These are phyloP conservation scores for Ditula angustiorana DNA, from an alignment of 2,888 invertebrate genomes.

Conservation along the genomic window DNA sequence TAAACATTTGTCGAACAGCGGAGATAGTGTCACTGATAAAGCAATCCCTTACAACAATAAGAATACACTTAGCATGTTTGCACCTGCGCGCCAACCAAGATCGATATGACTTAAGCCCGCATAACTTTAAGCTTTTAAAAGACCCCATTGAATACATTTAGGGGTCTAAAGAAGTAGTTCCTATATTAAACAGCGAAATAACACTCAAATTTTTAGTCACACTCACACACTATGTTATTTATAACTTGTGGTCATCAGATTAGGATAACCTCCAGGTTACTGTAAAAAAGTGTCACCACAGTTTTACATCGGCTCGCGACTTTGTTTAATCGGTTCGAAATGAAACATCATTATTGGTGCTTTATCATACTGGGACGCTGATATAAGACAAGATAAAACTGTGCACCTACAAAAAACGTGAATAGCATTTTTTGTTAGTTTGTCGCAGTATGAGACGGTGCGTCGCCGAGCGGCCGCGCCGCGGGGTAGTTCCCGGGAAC, in stretches of 20 bases:
- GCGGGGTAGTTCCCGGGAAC: constrained; percentile 83
- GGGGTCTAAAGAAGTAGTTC: constrained; percentile 17
- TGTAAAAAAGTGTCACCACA: constrained; percentile 47
- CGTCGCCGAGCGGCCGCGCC: constrained; percentile 76
- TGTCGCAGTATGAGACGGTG: constrained; percentile 76
- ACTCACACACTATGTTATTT: constrained; percentile 9
- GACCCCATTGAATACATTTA: constrained; percentile 32
- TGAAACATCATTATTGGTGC: constrained; percentile 85
- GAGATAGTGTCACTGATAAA: constrained; percentile 85
- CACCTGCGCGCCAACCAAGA: constrained; percentile 77
- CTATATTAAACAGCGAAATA: constrained; percentile 18
- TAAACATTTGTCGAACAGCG: constrained; percentile 83
- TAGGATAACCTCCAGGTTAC: constrained; percentile 52
- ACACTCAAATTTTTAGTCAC: constrained; percentile 32
- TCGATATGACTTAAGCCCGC: constrained; percentile 69
- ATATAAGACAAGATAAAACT: constrained; percentile 77
- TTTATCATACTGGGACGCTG: constrained; percentile 78
- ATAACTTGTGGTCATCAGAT: constrained; percentile 59
- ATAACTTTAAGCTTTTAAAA: constrained; percentile 56
- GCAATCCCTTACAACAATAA: constrained; percentile 84
- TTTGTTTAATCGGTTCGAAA: constrained; percentile 75
- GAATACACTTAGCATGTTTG: constrained; percentile 85
- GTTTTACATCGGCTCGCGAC: constrained; percentile 48
- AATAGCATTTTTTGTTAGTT: constrained; percentile 75
- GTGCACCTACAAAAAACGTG: constrained; percentile 63